phyloP scores from a whole-genome alignment of 2,113 vertebrate genomes.

The Aspiorhynchus laticeps region DNA sequence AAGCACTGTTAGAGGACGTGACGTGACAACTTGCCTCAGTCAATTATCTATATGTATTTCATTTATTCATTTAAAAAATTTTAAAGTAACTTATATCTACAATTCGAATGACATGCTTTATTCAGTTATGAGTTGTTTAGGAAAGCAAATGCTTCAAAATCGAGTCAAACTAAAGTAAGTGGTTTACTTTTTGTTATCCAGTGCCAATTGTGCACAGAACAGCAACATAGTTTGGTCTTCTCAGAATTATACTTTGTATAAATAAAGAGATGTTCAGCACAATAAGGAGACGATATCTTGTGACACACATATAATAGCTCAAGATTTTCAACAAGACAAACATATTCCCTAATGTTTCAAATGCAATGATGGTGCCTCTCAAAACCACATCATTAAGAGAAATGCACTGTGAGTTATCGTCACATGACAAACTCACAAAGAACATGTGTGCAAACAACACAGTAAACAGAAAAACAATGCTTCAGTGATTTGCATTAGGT shows the following conservation, averaged over 20 bases:
- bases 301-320: neutral
- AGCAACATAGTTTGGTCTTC: neutral
- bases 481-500: neutral
- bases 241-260: neutral
- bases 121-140: neutral
- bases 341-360: neutral
- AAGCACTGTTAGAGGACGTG: neutral
- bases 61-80: neutral
- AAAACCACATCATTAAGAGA: constrained; percentile 16
- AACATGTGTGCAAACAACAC: neutral
- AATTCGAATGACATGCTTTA: neutral
- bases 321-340: neutral
- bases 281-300: neutral
- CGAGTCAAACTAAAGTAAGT: neutral
- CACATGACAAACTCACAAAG: neutral
- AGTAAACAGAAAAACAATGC: neutral
- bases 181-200: neutral
- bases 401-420: neutral
- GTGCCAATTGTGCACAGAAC: neutral
- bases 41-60: neutral
- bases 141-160: neutral
- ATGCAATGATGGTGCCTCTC: neutral
- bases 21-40: neutral
- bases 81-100: neutral
- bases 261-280: neutral